Evolutionary conservation across 2,888 invertebrate genomes (phyloP).

Genomic region (Melieria omissa): DNA sequence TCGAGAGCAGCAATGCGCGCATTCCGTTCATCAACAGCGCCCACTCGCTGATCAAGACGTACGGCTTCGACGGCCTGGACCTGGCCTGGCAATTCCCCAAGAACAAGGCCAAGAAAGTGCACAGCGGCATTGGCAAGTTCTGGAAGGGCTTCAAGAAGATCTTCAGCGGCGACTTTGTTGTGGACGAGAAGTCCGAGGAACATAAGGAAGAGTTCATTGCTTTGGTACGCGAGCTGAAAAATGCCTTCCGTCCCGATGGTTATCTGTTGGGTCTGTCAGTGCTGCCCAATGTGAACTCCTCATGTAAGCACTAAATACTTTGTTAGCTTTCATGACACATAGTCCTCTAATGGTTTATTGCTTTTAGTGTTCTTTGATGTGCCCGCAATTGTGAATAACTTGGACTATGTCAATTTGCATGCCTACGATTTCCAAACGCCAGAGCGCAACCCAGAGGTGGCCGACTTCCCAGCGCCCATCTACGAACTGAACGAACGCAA

Average conservation of each 20-base stretch:
- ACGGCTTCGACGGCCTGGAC: conserved; percentile 89
- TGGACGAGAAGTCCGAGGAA: conserved; percentile 84
- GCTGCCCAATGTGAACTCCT: conserved; percentile 81
- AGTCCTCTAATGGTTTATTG: conserved; percentile 5
- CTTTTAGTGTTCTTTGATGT: conserved; percentile 80
- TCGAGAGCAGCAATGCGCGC: conserved; percentile 80
- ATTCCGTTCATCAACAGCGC: conserved; percentile 83
- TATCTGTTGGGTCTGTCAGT: conserved; percentile 76
- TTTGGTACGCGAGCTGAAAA: conserved; percentile 79
- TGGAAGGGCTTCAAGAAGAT: conserved; percentile 84
- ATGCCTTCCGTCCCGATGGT: conserved; percentile 77
- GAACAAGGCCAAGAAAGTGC: conserved; percentile 82
- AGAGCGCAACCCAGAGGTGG: conserved; percentile 80
- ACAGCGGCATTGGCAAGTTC: conserved; percentile 72
- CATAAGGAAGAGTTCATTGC: conserved; percentile 84
- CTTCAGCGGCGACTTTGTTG: conserved; percentile 74
- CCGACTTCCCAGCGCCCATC: conserved; percentile 80
- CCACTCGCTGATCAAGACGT: conserved; percentile 76
- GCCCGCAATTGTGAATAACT: conserved; percentile 77
- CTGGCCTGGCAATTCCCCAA: conserved; percentile 87
- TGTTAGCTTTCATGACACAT: neutral
- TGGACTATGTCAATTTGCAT: conserved; percentile 83
- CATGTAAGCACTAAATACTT: conserved; percentile 69
- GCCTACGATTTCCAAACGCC: conserved; percentile 84
- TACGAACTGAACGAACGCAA: conserved; percentile 80